Evolutionary conservation across 1,140 invertebrate genomes (phyloP).

Genomic region (Pinna nobilis): DNA sequence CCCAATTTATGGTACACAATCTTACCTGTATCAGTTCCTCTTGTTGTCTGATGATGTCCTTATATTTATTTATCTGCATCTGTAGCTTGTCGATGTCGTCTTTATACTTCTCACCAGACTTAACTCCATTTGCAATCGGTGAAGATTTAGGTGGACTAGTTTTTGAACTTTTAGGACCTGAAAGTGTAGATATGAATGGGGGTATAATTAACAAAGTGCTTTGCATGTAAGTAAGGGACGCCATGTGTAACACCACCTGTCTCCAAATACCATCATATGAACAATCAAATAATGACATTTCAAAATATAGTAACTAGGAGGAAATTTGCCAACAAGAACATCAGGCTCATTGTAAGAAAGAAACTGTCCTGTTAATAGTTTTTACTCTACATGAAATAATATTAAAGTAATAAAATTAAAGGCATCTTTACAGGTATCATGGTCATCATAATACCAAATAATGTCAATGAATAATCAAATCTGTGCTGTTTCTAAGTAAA

Average conservation of each 20-base stretch:
- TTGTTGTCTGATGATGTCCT: slow-evolving; percentile 68
- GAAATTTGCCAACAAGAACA: too few species aligned
- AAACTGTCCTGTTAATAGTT: too few species aligned
- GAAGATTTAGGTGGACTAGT: slow-evolving; percentile 4
- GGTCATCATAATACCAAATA: too few species aligned
- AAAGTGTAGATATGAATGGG: background rate
- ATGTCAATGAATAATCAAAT: too few species aligned
- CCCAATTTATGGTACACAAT: too few species aligned
- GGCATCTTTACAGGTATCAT: too few species aligned
- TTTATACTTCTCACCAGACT: slow-evolving; percentile 15
- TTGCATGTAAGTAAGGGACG: too few species aligned
- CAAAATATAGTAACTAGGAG: too few species aligned
- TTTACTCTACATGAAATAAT: too few species aligned
- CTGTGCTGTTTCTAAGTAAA: too few species aligned
- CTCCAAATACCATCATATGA: background rate
- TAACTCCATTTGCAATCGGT: background rate
- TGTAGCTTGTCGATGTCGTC: slow-evolving; percentile 57
- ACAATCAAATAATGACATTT: background rate
- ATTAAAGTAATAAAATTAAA: too few species aligned
- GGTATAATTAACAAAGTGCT: background rate
- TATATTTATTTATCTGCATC: slow-evolving; percentile 63
- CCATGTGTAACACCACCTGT: background rate
- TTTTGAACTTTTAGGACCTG: slow-evolving; percentile 36
- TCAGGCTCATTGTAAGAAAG: too few species aligned
- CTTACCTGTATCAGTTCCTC: slow-evolving; percentile 68